These are phyloP conservation scores for Cottus gobio DNA, from an alignment of 2,113 vertebrate species.

Conservation along the genomic window DNA sequence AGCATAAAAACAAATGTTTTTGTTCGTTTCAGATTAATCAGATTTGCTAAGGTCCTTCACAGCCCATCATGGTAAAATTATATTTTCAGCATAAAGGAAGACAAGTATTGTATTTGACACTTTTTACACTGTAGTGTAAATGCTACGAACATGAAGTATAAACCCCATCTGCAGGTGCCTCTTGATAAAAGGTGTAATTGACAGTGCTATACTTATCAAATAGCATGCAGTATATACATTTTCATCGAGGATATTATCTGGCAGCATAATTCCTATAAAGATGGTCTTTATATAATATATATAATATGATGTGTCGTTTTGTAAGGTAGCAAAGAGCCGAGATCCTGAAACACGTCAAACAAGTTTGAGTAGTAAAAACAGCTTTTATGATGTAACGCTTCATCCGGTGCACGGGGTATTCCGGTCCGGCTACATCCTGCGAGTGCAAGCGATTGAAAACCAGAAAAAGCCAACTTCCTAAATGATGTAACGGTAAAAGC, in stretches of 20 bases:
- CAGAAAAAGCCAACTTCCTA: neutral
- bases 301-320: neutral
- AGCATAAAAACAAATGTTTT: conserved; percentile 17
- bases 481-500: accelerated
- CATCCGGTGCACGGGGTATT: neutral
- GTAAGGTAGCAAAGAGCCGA: neutral
- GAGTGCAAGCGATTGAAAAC: accelerated
- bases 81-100: conserved; percentile 19
- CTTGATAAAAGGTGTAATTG: neutral
- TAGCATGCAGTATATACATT: neutral
- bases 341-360: neutral
- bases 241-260: neutral
- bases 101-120: neutral
- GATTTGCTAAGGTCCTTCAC: neutral
- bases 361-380: neutral
- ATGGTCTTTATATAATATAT: no score
- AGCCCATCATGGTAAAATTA: neutral
- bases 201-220: neutral
- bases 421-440: neutral
- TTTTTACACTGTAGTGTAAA: neutral
- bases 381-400: neutral
- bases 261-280: neutral
- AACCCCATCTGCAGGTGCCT: neutral
- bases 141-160: neutral
- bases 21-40: neutral